Percentiles rank a stretch among this genome's conserved stretches.
These are phyloP conservation scores for Pemphredon lugubris DNA, from an alignment of 2,888 invertebrate species.

Conservation along the genomic window DNA sequence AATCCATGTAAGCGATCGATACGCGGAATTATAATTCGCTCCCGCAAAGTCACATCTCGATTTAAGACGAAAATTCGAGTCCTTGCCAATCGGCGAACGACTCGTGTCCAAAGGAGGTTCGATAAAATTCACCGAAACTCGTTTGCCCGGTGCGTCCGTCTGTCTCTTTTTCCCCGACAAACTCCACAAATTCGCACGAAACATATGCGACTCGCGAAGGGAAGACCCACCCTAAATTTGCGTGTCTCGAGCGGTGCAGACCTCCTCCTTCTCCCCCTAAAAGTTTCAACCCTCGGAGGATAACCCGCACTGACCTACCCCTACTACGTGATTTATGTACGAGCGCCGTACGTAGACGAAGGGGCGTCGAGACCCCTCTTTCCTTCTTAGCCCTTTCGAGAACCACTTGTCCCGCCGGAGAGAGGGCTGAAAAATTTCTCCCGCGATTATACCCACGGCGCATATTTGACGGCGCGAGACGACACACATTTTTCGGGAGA, in stretches of 20 bases:
- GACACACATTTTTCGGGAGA: slow-evolving; percentile 45
- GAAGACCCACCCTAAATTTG: slow-evolving; percentile 78
- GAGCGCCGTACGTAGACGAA: slow-evolving; percentile 66
- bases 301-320: slow-evolving; percentile 78
- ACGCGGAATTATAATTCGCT: too few relatives aligned
- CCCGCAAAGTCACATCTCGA: too few relatives aligned
- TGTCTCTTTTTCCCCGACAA: slow-evolving; percentile 1
- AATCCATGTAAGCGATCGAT: too few relatives aligned
- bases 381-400: slow-evolving; percentile 67
- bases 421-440: slow-evolving; percentile 61
- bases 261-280: slow-evolving; percentile 66
- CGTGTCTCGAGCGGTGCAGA: slow-evolving; percentile 74
- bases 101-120: too few relatives aligned
- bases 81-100: too few relatives aligned
- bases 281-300: slow-evolving; percentile 75
- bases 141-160: too few relatives aligned
- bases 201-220: slow-evolving; percentile 39
- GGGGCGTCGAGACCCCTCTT: slow-evolving; percentile 66
- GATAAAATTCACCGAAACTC: too few relatives aligned
- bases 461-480: slow-evolving; percentile 37
- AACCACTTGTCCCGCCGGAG: slow-evolving; percentile 58
- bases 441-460: slow-evolving; percentile 50
- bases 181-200: slow-evolving; percentile 44
- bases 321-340: slow-evolving; percentile 78
- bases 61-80: too few relatives aligned